These are phyloP conservation scores for Nothocercus nigrocapillus DNA, from an alignment of 2,113 vertebrate genomes.

Conservation along the genomic window DNA sequence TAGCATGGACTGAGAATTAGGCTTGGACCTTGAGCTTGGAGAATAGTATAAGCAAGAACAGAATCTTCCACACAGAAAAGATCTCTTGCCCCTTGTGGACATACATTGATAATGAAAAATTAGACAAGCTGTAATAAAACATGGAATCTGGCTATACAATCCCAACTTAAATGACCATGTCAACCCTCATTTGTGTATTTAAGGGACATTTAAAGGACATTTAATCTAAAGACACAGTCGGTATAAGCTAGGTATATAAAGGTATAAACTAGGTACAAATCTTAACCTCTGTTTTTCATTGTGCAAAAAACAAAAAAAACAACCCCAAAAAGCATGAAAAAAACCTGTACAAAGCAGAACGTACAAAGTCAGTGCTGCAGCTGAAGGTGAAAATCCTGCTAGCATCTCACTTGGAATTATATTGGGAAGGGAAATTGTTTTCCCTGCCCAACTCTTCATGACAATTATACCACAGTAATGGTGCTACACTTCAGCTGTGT, in stretches of 20 bases:
- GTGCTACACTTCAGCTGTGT: neutral
- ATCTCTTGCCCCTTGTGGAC: neutral
- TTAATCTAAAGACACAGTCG: neutral
- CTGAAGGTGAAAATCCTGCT: conserved; percentile 29
- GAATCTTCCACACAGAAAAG: neutral
- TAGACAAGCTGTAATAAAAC: neutral
- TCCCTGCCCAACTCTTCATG: neutral
- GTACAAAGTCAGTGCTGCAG: neutral
- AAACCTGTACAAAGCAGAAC: neutral
- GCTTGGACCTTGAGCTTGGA: neutral
- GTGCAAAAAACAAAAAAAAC: too few relatives aligned
- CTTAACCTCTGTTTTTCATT: neutral
- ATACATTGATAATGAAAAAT: rapidly evolving
- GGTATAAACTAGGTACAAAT: neutral
- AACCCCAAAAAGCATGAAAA: neutral
- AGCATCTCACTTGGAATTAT: conserved; percentile 20
- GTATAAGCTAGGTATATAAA: neutral
- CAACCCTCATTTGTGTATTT: neutral
- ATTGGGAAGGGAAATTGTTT: neutral
- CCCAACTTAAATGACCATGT: neutral
- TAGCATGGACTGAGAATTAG: neutral
- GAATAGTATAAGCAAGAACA: neutral
- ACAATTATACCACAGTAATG: conserved; percentile 5
- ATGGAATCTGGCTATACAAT: neutral
- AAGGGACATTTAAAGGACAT: neutral